Evolutionary conservation across 2,113 vertebrate genomes (phyloP).

Genomic region (Petrocephalus microphthalmus): DNA sequence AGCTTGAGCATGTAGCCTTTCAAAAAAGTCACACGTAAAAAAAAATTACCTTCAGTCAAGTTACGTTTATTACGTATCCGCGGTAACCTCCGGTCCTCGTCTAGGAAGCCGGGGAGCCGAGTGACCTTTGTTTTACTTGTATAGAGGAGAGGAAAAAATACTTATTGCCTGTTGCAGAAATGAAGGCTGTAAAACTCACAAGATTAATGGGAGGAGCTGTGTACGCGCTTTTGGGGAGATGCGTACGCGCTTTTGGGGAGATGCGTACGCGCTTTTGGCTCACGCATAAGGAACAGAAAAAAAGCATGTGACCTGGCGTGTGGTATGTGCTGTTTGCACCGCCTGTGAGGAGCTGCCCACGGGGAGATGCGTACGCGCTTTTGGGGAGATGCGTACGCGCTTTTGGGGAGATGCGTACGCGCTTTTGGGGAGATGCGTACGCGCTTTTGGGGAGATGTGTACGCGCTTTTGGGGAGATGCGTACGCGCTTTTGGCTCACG

Average conservation of each 20-base stretch:
- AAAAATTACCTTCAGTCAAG: conserved; percentile 47
- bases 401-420: too few relatives aligned
- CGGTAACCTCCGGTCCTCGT: conserved; percentile 39
- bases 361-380: too few relatives aligned
- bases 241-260: too few relatives aligned
- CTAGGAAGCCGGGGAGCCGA: conserved; percentile 29
- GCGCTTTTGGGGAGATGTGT: too few relatives aligned
- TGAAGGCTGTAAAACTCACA: conserved; percentile 33
- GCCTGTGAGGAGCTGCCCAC: too few relatives aligned
- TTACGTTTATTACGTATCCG: conserved; percentile 39
- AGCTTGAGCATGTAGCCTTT: conserved; percentile 41
- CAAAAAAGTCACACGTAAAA: conserved; percentile 39
- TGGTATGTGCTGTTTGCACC: neutral
- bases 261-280: conserved; percentile 34
- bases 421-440: too few relatives aligned
- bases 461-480: conserved; percentile 51
- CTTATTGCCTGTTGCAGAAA: conserved; percentile 28
- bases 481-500: conserved; percentile 12
- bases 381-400: too few relatives aligned
- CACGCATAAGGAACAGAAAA: neutral
- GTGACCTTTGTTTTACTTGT: conserved; percentile 33
- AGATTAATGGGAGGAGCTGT: neutral
- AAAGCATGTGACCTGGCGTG: neutral
- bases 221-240: too few relatives aligned
- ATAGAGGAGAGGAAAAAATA: conserved; percentile 37